Percentiles rank a stretch among this genome's conserved stretches.
These are phyloP conservation scores for Anthoscopus minutus DNA, from an alignment of 2,113 vertebrate genomes.

Conservation along the genomic window DNA sequence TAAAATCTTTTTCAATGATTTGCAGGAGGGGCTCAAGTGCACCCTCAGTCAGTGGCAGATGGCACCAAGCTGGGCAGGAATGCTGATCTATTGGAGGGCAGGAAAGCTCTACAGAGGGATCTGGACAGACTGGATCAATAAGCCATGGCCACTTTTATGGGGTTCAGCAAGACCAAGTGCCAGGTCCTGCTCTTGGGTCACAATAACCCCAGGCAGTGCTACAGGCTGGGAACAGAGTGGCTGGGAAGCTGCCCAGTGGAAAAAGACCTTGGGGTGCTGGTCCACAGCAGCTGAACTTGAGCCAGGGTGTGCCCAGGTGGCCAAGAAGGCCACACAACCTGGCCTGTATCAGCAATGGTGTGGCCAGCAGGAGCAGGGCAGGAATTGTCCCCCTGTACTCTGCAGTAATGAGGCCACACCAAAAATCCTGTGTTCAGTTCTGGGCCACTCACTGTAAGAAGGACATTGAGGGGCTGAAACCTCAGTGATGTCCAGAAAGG, in stretches of 20 bases:
- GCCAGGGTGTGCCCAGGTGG: background rate
- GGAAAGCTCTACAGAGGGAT: background rate
- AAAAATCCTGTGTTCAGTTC: background rate
- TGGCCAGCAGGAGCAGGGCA: background rate
- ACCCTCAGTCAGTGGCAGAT: background rate
- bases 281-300: background rate
- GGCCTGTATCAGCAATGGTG: background rate
- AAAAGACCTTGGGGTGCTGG: background rate
- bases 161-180: background rate
- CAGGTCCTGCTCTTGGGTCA: background rate
- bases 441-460: background rate
- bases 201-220: background rate
- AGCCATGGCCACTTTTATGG: background rate
- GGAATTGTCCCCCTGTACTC: background rate
- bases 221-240: background rate
- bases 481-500: background rate
- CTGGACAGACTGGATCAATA: background rate
- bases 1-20: background rate
- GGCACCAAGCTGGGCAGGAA: background rate
- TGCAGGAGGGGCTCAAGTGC: background rate
- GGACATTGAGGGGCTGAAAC: background rate
- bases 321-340: background rate
- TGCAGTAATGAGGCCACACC: fast-evolving
- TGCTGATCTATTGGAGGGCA: background rate
- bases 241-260: background rate